These are phyloP conservation scores for Pelosia muscerda DNA, from an alignment of 2,888 invertebrate species.

Conservation along the genomic window DNA sequence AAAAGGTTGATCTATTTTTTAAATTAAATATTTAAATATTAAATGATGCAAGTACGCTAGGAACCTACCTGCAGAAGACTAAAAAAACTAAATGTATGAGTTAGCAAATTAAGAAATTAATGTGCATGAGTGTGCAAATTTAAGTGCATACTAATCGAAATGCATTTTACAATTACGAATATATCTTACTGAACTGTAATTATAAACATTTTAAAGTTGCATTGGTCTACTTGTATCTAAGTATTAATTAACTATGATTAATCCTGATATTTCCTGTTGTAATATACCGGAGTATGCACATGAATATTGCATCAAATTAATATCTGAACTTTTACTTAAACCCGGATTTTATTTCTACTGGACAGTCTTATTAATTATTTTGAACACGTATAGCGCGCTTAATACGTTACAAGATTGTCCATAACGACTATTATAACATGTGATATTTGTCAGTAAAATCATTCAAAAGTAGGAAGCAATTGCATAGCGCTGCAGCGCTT, in stretches of 20 bases:
- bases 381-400: neutral
- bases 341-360: neutral
- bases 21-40: too few species aligned
- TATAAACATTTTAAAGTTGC: neutral
- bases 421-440: neutral
- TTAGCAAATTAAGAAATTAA: neutral
- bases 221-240: neutral
- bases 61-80: too few species aligned
- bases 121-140: neutral
- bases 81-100: neutral
- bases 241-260: neutral
- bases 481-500: neutral
- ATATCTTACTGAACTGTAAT: neutral
- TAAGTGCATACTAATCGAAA: neutral
- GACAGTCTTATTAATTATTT: neutral
- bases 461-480: conserved; percentile 1
- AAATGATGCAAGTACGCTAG: too few species aligned
- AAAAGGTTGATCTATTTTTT: too few species aligned
- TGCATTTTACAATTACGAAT: conserved; percentile 1
- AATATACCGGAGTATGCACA: neutral
- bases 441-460: neutral
- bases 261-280: neutral
- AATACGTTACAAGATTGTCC: neutral
- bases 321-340: conserved; percentile 1
- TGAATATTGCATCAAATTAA: neutral